Percentiles rank a stretch among this genome's conserved stretches.
Evolutionary conservation across 2,888 invertebrate species (phyloP).

Genomic region (Stramonita haemastoma): DNA sequence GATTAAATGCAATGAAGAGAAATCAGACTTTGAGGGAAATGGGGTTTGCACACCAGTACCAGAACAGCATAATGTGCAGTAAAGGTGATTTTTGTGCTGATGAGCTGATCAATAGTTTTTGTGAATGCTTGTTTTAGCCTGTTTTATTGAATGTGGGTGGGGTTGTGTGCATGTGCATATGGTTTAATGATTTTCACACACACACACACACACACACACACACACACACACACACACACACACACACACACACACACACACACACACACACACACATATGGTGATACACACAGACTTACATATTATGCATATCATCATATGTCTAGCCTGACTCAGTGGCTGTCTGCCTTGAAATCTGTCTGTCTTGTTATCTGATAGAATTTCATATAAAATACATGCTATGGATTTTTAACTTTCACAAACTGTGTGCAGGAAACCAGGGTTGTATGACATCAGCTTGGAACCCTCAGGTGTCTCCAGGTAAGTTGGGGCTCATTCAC

Average conservation of each 20-base stretch:
- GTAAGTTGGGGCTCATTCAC: constrained; percentile 50
- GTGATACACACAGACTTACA: background rate
- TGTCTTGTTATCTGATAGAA: too few species aligned
- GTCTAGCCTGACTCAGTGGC: background rate
- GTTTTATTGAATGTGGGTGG: too few species aligned
- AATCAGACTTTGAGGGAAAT: too few species aligned
- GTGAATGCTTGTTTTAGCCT: too few species aligned
- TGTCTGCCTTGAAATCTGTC: background rate
- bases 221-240: background rate
- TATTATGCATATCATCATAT: background rate
- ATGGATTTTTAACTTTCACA: too few species aligned
- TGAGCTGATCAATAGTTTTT: too few species aligned
- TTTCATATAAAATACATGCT: too few species aligned
- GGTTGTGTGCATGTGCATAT: too few species aligned
- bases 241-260: background rate
- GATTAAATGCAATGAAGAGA: too few species aligned
- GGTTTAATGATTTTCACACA: background rate
- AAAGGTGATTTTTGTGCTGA: too few species aligned
- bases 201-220: background rate
- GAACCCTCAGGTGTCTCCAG: constrained; percentile 72
- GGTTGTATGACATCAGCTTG: constrained; percentile 72
- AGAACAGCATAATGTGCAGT: too few species aligned
- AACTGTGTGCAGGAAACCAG: constrained; percentile 66
- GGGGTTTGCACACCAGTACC: too few species aligned
- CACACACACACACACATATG: background rate